Evolutionary conservation across 1,140 invertebrate genomes (phyloP).

Genomic region (Pseudomyrmex concolor): DNA sequence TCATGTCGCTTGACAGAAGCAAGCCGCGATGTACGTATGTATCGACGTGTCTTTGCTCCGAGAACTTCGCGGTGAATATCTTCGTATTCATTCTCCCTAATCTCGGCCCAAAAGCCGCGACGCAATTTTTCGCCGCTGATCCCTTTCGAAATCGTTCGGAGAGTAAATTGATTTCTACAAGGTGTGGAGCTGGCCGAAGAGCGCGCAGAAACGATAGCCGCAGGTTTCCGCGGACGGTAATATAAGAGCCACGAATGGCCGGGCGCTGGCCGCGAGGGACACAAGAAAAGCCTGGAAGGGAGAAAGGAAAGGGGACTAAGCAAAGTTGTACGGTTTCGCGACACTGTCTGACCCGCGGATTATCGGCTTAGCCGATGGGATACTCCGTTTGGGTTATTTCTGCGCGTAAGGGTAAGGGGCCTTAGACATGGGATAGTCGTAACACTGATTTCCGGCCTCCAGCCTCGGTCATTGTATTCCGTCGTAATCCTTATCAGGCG

Average conservation of each 20-base stretch:
- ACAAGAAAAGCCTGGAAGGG: too few relatives aligned
- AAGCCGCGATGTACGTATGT: background rate
- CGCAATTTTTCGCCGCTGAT: constrained; percentile 41
- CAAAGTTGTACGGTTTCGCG: constrained; percentile 82
- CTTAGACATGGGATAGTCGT: constrained; percentile 69
- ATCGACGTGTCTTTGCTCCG: constrained; percentile 30
- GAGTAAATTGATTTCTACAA: constrained; percentile 59
- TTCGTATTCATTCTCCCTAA: constrained; percentile 48
- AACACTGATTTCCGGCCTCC: constrained; percentile 70
- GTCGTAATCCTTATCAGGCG: constrained; percentile 30
- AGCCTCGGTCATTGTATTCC: constrained; percentile 22
- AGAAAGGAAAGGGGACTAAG: constrained; percentile 67
- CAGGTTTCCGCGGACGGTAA: constrained; percentile 26
- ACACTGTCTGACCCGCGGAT: constrained; percentile 84
- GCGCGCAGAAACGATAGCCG: constrained; percentile 54
- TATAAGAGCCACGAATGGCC: background rate
- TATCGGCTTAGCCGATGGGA: constrained; percentile 82
- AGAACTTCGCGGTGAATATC: background rate
- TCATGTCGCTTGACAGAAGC: background rate
- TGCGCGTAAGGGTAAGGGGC: constrained; percentile 55
- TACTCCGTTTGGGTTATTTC: constrained; percentile 77
- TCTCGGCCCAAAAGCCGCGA: constrained; percentile 25
- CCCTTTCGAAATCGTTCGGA: constrained; percentile 27
- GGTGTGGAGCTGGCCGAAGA: constrained; percentile 21
- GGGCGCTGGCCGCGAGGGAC: too few relatives aligned